Evolutionary conservation across 2,113 vertebrate genomes (phyloP).

Genomic region (Corvus cornix): DNA sequence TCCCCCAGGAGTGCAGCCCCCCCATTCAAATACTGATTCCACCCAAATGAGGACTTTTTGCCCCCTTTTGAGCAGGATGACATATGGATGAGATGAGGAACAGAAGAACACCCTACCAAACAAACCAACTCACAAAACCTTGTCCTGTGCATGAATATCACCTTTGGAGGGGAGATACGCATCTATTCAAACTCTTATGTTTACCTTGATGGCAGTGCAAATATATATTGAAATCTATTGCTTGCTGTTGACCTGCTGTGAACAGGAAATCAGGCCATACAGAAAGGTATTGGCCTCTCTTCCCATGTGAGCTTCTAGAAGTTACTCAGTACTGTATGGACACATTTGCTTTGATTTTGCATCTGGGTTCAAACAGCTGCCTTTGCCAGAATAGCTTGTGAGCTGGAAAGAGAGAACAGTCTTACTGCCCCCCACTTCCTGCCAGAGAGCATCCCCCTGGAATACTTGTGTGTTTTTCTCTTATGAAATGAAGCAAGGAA

Average conservation of each 20-base stretch:
- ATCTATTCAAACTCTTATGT: background rate
- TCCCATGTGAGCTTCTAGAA: background rate
- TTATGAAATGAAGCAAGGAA: background rate
- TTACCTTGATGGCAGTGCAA: background rate
- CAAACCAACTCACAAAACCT: background rate
- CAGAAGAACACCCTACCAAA: background rate
- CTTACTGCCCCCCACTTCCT: background rate
- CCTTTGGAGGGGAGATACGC: background rate
- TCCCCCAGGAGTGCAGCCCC: too few species aligned
- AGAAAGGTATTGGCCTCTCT: background rate
- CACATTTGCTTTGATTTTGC: background rate
- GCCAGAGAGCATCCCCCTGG: background rate
- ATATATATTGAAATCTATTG: background rate
- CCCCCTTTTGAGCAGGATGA: fast-evolving
- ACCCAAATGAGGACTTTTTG: background rate
- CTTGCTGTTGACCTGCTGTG: background rate
- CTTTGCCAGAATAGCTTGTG: background rate
- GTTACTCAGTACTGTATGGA: background rate
- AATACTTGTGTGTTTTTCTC: background rate
- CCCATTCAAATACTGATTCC: background rate
- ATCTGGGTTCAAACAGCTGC: background rate
- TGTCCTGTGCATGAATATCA: background rate
- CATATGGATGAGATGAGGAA: background rate
- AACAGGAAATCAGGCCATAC: background rate
- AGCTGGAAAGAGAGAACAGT: background rate